A percentile compares a stretch with the other conserved stretches of the same genome.
phyloP scores from a whole-genome alignment of 1,140 invertebrate genomes.

The Aphaenogaster floridana region DNA sequence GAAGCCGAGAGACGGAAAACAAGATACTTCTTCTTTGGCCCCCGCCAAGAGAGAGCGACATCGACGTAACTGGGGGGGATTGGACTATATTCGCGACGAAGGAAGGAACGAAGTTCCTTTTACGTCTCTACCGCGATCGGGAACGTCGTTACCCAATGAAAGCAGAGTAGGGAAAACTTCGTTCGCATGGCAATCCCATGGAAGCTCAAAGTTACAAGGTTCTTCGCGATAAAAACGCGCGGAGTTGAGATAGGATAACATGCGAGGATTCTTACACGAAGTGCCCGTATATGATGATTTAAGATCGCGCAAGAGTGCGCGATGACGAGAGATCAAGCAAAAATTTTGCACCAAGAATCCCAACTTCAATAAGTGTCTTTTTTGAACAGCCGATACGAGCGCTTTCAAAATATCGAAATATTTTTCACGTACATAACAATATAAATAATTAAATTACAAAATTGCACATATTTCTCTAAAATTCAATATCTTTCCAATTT shows the following conservation, averaged over 20 bases:
- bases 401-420: background rate
- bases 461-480: background rate
- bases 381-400: background rate
- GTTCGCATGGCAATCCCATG: conserved; percentile 29
- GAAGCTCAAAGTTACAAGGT: conserved; percentile 35
- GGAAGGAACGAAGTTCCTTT: conserved; percentile 29
- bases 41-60: background rate
- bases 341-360: background rate
- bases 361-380: background rate
- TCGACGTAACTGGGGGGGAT: conserved; percentile 22
- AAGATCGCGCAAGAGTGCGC: background rate
- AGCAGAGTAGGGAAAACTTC: conserved; percentile 40
- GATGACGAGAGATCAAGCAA: background rate
- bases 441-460: background rate
- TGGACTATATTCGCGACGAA: background rate
- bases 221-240: background rate
- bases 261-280: conserved; percentile 2
- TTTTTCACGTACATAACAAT: background rate
- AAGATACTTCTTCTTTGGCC: conserved; percentile 14
- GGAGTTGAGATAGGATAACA: conserved; percentile 9
- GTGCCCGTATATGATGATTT: conserved; percentile 21
- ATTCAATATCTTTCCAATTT: background rate
- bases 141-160: conserved; percentile 41
- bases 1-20: conserved; percentile 7
- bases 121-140: conserved; percentile 1